A percentile compares a stretch with the other conserved stretches of the same genome.
Evolutionary conservation across 2,888 invertebrate genomes (phyloP).

Genomic region (Sesia bembeciformis): DNA sequence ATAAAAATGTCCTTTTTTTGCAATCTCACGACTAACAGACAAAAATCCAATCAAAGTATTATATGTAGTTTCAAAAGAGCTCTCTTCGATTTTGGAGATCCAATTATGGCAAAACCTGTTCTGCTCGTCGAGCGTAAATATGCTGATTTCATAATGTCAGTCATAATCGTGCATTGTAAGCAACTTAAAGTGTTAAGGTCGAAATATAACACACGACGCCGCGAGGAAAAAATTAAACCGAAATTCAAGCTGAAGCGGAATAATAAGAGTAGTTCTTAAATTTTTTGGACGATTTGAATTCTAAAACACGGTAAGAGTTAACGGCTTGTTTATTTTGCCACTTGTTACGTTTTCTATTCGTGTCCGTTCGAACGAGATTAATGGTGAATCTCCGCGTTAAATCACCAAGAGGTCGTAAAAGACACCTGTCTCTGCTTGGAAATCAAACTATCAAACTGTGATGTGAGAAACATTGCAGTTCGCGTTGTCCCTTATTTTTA

Average conservation of each 20-base stretch:
- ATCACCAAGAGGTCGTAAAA: slow-evolving; percentile 63
- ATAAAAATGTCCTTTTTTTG: neutral
- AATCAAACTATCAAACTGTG: slow-evolving; percentile 39
- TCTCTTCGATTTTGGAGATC: slow-evolving; percentile 24
- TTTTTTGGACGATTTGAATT: neutral
- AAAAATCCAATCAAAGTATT: too few relatives aligned
- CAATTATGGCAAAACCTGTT: slow-evolving; percentile 40
- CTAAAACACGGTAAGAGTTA: slow-evolving; percentile 13
- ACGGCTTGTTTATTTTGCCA: slow-evolving; percentile 48
- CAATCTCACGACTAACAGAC: too few relatives aligned
- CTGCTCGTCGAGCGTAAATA: slow-evolving; percentile 28
- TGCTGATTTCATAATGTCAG: slow-evolving; percentile 46
- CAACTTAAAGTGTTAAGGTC: slow-evolving; percentile 35
- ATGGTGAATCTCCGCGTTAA: slow-evolving; percentile 61
- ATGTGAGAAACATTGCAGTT: slow-evolving; percentile 35
- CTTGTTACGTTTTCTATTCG: slow-evolving; percentile 36
- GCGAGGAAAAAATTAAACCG: neutral
- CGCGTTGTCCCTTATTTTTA: too few relatives aligned
- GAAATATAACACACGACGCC: slow-evolving; percentile 31
- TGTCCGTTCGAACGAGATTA: slow-evolving; percentile 62
- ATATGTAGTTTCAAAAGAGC: neutral
- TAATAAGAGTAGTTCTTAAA: neutral
- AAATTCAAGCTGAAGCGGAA: neutral
- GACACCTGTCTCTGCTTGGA: slow-evolving; percentile 58
- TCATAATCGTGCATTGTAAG: slow-evolving; percentile 32